Evolutionary conservation across 2,888 invertebrate species (phyloP).

Genomic region (Morpho achilles): DNA sequence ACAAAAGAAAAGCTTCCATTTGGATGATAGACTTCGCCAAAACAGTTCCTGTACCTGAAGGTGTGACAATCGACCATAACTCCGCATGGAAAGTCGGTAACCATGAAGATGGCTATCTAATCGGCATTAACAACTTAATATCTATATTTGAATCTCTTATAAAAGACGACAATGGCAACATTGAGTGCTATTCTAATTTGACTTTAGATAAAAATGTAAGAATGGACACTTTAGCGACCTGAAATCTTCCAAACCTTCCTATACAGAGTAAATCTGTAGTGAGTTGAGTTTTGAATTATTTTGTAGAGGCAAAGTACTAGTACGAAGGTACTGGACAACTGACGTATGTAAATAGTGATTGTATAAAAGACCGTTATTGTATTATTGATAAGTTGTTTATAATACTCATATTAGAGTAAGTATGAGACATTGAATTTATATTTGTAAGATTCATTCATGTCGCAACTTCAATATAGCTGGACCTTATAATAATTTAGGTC

Average conservation of each 20-base stretch:
- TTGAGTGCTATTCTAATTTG: slow-evolving; percentile 54
- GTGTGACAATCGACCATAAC: slow-evolving; percentile 87
- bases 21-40: slow-evolving; percentile 99
- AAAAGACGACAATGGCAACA: slow-evolving; percentile 64
- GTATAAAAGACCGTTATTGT: slow-evolving; percentile 47
- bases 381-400: slow-evolving; percentile 50
- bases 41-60: slow-evolving; percentile 89
- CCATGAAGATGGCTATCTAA: slow-evolving; percentile 97
- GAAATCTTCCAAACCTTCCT: slow-evolving; percentile 39
- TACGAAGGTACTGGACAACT: slow-evolving; percentile 31
- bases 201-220: slow-evolving; percentile 59
- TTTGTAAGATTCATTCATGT: slow-evolving; percentile 6
- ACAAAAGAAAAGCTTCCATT: slow-evolving; percentile 90
- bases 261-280: slow-evolving; percentile 25
- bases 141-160: slow-evolving; percentile 87
- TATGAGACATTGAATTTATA: slow-evolving; percentile 10
- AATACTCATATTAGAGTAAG: slow-evolving; percentile 62
- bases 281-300: slow-evolving; percentile 20
- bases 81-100: slow-evolving; percentile 95
- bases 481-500: too few species aligned
- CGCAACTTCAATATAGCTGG: neutral
- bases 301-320: slow-evolving; percentile 33
- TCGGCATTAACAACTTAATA: slow-evolving; percentile 94
- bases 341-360: slow-evolving; percentile 65
- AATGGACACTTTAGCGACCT: slow-evolving; percentile 67